Conservation (phyloP, 2,888 invertebrate genomes). For the Myopa tessellatipennis region DNA sequence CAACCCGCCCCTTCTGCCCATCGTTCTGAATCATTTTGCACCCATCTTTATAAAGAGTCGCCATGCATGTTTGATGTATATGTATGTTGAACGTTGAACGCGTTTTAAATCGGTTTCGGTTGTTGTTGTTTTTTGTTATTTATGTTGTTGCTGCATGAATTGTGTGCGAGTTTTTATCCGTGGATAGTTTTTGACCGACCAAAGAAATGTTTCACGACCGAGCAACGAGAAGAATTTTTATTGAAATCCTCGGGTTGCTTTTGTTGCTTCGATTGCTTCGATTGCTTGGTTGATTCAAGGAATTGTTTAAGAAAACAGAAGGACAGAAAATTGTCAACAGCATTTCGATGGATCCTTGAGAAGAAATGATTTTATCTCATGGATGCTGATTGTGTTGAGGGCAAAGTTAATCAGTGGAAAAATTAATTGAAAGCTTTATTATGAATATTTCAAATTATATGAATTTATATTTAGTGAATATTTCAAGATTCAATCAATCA, state of each 20-base stretch:
- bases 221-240: slow-evolving; percentile 20
- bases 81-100: slow-evolving; percentile 47
- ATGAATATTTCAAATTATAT: too few species aligned
- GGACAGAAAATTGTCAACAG: slow-evolving; percentile 32
- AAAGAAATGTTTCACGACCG: not conserved
- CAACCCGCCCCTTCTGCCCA: not conserved
- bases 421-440: too few species aligned
- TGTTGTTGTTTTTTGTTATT: slow-evolving; percentile 49
- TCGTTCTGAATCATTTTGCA: not conserved
- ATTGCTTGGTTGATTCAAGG: not conserved
- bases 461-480: too few species aligned
- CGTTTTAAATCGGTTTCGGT: slow-evolving; percentile 59
- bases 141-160: slow-evolving; percentile 56
- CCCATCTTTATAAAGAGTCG: not conserved
- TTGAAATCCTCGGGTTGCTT: slow-evolving; percentile 4
- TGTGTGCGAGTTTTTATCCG: slow-evolving; percentile 60
- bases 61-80: slow-evolving; percentile 57
- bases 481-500: too few species aligned
- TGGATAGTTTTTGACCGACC: slow-evolving; percentile 7
- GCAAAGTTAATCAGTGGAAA: too few species aligned
- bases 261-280: not conserved
- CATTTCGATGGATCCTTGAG: too few species aligned
- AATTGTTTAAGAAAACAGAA: not conserved
- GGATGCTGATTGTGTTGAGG: not conserved
- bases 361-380: not conserved